Base-by-base conservation (phyloP, 2,797 vertebrate species). In the Apodemus agrarius region DNA sequence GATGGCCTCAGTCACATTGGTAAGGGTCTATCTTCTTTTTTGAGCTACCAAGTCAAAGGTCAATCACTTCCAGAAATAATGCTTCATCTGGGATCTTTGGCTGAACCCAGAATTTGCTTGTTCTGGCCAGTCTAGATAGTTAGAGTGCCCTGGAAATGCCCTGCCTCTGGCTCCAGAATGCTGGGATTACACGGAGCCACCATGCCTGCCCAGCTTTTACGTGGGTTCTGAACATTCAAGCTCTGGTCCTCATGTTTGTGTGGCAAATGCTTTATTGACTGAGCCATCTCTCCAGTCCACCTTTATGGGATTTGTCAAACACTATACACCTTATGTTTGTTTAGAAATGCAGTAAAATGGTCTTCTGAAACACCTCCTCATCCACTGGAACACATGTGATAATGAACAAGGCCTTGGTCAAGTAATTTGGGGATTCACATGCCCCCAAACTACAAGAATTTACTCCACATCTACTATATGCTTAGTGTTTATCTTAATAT, bases 361-460 rank as follows among this genome's bases (percentile, higher is more conserved):
- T 61, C n/a, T 59, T 57, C 2, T 3, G 31, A 67, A 80, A 46
- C 34, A 63, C 54, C 49, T n/a, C n/a, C 46, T 46, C 29, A 37
- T 79, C 24, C 65, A 8, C 0, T 49, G 22, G 37, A 43, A 67
- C 1, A 0, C 8, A 7, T 0, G 1, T 57, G 54, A 22, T 34
- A 34, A 8, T 16, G 26, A 29, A 7, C 22, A 43, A 22, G 46
- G 65, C 12, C 40, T 79, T 46, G 14, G 11, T 22, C 10, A 10
- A 43, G 12, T 13, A 4, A 26, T 21, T 61, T 88, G 95, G n/a
- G 5, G 13, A 14, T 3, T 26, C 31, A 63, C 3, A 6, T 17
- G 13, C n/a, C 10, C 76, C 40, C n/a, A 12, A 74, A 54, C 19
- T 49, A 29, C 17, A 67, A 6, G 3, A 9, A 57, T 91, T 34